phyloP scores from a whole-genome alignment of 2,888 invertebrate species.

The Cartodere bifasciata region DNA sequence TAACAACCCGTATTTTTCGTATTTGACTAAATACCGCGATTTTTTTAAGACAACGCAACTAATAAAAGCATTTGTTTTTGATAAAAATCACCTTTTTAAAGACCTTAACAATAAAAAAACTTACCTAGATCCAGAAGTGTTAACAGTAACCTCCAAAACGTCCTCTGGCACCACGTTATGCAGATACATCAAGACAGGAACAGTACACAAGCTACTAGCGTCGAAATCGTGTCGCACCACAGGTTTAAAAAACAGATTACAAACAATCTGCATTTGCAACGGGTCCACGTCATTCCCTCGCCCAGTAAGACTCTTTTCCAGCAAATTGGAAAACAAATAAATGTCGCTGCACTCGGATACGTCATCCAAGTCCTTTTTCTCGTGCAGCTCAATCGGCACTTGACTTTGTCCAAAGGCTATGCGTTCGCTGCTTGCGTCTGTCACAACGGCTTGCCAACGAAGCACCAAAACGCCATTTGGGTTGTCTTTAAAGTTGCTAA shows the following conservation, averaged over 20 bases:
- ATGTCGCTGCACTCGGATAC: neutral
- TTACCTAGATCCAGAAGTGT: slow-evolving; percentile 41
- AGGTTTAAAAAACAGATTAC: slow-evolving; percentile 45
- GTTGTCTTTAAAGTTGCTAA: slow-evolving; percentile 15
- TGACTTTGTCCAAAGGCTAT: slow-evolving; percentile 57
- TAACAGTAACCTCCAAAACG: slow-evolving; percentile 45
- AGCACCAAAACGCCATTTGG: slow-evolving; percentile 29
- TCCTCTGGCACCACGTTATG: slow-evolving; percentile 50
- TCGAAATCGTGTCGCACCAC: slow-evolving; percentile 51
- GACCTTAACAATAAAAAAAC: slow-evolving; percentile 1
- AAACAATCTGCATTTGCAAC: slow-evolving; percentile 41
- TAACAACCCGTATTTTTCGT: too few species aligned
- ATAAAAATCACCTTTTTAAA: too few species aligned
- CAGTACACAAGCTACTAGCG: slow-evolving; percentile 45
- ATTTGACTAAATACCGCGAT: too few species aligned
- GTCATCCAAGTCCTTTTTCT: slow-evolving; percentile 37
- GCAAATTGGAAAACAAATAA: neutral
- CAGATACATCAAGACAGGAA: slow-evolving; percentile 53
- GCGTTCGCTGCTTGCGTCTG: slow-evolving; percentile 41
- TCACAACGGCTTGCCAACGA: slow-evolving; percentile 31
- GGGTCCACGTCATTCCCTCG: slow-evolving; percentile 13
- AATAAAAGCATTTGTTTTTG: too few species aligned
- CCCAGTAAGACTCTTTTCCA: neutral
- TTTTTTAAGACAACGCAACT: too few species aligned
- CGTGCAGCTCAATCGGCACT: slow-evolving; percentile 45